Percentiles rank a stretch among this genome's conserved stretches.
Evolutionary conservation across 2,888 invertebrate species (phyloP).

Genomic region (Hypolimnas misippus): DNA sequence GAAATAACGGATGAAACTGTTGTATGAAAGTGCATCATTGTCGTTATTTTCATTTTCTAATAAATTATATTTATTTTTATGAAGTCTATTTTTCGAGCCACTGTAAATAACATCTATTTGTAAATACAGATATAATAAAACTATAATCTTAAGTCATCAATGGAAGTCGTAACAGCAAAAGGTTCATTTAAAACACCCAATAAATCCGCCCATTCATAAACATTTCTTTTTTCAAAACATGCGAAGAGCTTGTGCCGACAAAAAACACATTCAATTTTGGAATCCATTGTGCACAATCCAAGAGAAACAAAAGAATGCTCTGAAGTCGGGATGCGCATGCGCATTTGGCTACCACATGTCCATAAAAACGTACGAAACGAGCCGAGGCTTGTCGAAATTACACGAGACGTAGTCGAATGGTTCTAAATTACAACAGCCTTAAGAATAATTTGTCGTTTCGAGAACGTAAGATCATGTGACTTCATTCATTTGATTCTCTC

Average conservation of each 20-base stretch:
- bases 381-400: conserved; percentile 55
- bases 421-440: conserved; percentile 44
- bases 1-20: too few relatives aligned
- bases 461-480: conserved; percentile 23
- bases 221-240: conserved; percentile 46
- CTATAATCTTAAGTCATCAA: conserved; percentile 42
- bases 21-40: too few relatives aligned
- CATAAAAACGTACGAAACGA: conserved; percentile 58
- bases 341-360: conserved; percentile 74
- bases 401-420: conserved; percentile 48
- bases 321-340: conserved; percentile 55
- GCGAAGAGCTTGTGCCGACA: conserved; percentile 52
- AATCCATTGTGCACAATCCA: conserved; percentile 52
- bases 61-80: too few relatives aligned
- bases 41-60: too few relatives aligned
- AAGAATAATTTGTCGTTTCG: conserved; percentile 43
- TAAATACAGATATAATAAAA: conserved; percentile 2
- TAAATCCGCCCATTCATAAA: conserved; percentile 52
- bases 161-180: conserved; percentile 38
- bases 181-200: conserved; percentile 45
- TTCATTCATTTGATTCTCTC: conserved; percentile 13
- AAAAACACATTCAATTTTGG: conserved; percentile 56
- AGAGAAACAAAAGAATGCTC: conserved; percentile 49
- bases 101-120: neutral
- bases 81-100: too few relatives aligned